Evolutionary conservation across 2,113 vertebrate genomes (phyloP).

Genomic region (Leuciscus idus): DNA sequence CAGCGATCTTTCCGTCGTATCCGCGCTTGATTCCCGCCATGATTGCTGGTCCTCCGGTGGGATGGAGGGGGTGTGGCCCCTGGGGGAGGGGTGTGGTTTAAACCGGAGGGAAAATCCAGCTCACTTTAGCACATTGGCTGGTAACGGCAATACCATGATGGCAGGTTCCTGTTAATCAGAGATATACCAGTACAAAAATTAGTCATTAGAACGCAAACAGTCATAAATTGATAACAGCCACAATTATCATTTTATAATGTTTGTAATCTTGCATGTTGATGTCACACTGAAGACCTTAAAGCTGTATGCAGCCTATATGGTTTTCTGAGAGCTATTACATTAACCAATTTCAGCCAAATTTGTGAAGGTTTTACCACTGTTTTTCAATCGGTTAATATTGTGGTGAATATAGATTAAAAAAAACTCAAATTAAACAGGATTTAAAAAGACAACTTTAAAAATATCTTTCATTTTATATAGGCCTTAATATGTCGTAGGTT

Average conservation of each 20-base stretch:
- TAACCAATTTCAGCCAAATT: neutral
- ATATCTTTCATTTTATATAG: no score
- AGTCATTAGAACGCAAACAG: neutral
- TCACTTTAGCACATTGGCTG: constrained; percentile 78
- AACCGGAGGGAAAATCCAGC: constrained; percentile 63
- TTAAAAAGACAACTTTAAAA: no score
- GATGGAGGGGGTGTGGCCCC: constrained; percentile 59
- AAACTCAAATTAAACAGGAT: no score
- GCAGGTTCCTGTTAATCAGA: constrained; percentile 64
- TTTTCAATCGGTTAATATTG: neutral
- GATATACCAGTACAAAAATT: neutral
- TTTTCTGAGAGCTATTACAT: neutral
- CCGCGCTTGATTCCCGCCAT: constrained; percentile 98
- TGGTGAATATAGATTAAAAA: neutral
- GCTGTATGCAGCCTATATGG: neutral
- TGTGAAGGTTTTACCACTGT: neutral
- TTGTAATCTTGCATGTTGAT: neutral
- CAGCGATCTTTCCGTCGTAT: constrained; percentile 97
- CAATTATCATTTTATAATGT: neutral
- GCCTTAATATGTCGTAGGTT: no score
- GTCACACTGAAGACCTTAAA: neutral
- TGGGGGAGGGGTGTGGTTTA: constrained; percentile 48
- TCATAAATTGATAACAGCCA: neutral
- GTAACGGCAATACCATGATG: constrained; percentile 79
- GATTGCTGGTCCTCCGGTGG: constrained; percentile 75